Evolutionary conservation across 2,113 vertebrate genomes (phyloP), one percentile per base, ranked within the genome.

Genomic region (Xyrauchen texanus): DNA sequence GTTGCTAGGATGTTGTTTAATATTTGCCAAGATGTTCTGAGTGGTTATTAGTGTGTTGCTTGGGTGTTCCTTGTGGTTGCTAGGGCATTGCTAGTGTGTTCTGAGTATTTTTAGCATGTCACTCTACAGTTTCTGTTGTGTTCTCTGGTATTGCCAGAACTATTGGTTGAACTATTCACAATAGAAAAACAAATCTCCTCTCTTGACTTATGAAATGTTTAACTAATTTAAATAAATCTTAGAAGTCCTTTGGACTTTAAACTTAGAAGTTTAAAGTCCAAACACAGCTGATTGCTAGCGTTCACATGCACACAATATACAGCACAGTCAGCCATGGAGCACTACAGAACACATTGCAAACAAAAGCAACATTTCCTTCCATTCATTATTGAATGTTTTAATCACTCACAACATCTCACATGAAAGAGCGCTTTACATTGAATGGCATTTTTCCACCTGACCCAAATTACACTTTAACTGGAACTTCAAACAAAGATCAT

Each of bases 301-400:
- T 67, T 69, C 13, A 21, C 57, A 12, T 12, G 65, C n/a, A 74
- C 80, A 82, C 80, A 85, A 77, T 77, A 4, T 34, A 34, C 21
- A 34, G 21, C 12, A 8, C 52, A 42, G 46, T 12, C 42, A 69
- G 68, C 42, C 61, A 46, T 21, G 76, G 68, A 60, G 45, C 0
- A 69, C 21, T 34, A 64, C 75, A 52, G 78, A 73, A 69, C 66
- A 67, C 44, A 10, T n/a, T 49, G 75, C 61, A 8, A 34, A 80
- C 67, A 82, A 76, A 49, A 67, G 15, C 52, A 78, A 84, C 76
- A 73, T 69, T 88, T 87, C 80, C 85, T 82, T 76, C 81, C 65
- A 71, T 86, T 88, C 83, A 82, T 77, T 58, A 69, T 44, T 73
- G 82, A 81, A 81, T 49, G 82, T 57, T 72, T 68, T 73, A 81